phyloP scores from a whole-genome alignment of 2,797 vertebrate species.

The Pipistrellus pygmaeus region DNA sequence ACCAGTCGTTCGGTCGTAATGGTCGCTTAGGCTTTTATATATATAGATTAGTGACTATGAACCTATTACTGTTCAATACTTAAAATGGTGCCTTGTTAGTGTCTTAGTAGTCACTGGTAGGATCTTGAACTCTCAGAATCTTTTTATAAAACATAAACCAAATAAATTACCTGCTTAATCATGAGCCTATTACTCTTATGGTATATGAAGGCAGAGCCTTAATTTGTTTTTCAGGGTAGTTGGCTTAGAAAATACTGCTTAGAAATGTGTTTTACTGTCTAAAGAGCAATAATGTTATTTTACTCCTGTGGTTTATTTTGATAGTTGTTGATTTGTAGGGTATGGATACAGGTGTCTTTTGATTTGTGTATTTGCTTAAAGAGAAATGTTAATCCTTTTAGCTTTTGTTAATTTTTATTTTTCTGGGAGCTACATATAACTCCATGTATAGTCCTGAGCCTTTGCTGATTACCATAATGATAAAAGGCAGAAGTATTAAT shows the following conservation, averaged over 20 bases:
- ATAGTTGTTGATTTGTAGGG: not conserved
- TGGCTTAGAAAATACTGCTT: conserved; percentile 28
- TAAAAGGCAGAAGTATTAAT: not conserved
- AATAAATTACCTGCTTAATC: not conserved
- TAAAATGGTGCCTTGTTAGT: conserved; percentile 8
- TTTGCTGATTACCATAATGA: not conserved
- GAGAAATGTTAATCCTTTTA: conserved; percentile 42
- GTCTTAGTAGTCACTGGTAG: conserved; percentile 16
- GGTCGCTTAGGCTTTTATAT: too few relatives aligned
- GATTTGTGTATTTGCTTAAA: not conserved
- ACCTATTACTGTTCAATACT: not conserved
- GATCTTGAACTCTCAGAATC: conserved; percentile 14
- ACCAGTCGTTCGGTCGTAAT: too few relatives aligned
- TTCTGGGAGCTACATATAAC: not conserved
- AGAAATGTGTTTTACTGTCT: conserved; percentile 1
- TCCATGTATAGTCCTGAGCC: not conserved
- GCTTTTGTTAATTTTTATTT: not conserved
- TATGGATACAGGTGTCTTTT: not conserved
- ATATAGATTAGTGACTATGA: not conserved
- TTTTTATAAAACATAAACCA: conserved; percentile 40
- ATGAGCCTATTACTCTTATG: not conserved
- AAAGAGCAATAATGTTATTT: conserved; percentile 34
- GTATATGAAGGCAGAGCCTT: not conserved
- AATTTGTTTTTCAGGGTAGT: conserved; percentile 53
- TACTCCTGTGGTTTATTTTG: conserved; percentile 1